A percentile compares a stretch with the other conserved stretches of the same genome.
These are phyloP conservation scores for Antidorcas marsupialis DNA, from an alignment of 2,113 vertebrate genomes.

Conservation along the genomic window DNA sequence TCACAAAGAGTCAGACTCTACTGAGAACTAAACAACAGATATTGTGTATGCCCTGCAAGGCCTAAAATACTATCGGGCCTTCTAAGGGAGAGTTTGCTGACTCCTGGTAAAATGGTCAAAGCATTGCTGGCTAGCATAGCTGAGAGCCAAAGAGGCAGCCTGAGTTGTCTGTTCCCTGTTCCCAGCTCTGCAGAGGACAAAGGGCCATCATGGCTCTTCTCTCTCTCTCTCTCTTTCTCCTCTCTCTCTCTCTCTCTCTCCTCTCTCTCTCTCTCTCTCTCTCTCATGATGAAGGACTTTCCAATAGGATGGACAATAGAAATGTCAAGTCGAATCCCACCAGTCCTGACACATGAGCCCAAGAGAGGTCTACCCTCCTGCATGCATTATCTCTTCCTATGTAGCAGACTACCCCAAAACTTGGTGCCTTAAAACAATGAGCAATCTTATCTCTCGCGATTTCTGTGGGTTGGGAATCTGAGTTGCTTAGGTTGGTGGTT, in stretches of 20 bases:
- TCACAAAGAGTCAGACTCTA: background rate
- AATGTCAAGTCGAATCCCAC: background rate
- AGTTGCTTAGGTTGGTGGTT: background rate
- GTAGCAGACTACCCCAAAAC: background rate
- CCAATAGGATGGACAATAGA: background rate
- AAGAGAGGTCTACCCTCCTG: background rate
- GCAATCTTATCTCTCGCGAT: background rate
- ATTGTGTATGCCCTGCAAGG: background rate
- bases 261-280: background rate
- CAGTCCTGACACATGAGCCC: background rate
- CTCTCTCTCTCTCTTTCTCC: too few species aligned
- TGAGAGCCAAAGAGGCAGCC: background rate
- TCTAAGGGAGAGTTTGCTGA: background rate
- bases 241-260: background rate
- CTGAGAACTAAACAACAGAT: background rate
- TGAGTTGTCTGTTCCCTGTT: background rate
- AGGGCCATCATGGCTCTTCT: background rate
- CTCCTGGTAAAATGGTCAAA: background rate
- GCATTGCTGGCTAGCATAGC: background rate
- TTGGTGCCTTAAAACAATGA: background rate
- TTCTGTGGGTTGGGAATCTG: background rate
- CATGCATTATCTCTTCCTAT: background rate
- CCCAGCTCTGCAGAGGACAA: background rate
- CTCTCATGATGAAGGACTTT: background rate
- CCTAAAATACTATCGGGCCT: background rate